Conservation (phyloP, 2,797 vertebrate species). For the Hyperoplus lanceolatus region DNA sequence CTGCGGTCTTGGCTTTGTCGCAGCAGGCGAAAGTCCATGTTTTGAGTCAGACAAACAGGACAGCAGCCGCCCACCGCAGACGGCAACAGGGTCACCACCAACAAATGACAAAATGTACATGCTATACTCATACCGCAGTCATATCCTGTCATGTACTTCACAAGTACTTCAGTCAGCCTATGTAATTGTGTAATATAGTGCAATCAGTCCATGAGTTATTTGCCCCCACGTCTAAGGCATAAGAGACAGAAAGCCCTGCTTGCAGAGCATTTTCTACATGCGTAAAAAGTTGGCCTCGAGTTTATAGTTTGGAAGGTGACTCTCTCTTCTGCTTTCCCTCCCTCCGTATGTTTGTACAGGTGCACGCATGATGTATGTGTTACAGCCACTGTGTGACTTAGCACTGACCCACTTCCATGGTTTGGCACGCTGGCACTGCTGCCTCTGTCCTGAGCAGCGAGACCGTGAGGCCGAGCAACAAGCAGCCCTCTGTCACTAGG, state of each 20-base stretch:
- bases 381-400: constrained; percentile 77
- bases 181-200: not conserved
- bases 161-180: not conserved
- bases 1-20: constrained; percentile 62
- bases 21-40: constrained; percentile 38
- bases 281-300: constrained; percentile 37
- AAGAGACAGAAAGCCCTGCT: constrained; percentile 14
- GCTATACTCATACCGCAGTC: constrained; percentile 11
- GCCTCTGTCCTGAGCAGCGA: constrained; percentile 51
- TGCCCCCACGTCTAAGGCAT: not conserved
- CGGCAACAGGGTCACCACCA: constrained; percentile 27
- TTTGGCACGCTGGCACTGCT: constrained; percentile 61
- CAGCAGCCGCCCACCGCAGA: constrained; percentile 34
- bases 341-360: constrained; percentile 83
- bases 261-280: constrained; percentile 30
- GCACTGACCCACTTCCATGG: constrained; percentile 75
- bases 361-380: constrained; percentile 78
- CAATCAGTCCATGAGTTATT: constrained; percentile 12
- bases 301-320: constrained; percentile 55
- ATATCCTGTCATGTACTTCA: constrained; percentile 16
- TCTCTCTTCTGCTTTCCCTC: constrained; percentile 51
- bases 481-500: constrained; percentile 66
- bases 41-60: constrained; percentile 55
- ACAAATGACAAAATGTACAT: constrained; percentile 46
- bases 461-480: constrained; percentile 58